phyloP scores from a whole-genome alignment of 1,140 invertebrate genomes.

The Heliconius hewitsoni region DNA sequence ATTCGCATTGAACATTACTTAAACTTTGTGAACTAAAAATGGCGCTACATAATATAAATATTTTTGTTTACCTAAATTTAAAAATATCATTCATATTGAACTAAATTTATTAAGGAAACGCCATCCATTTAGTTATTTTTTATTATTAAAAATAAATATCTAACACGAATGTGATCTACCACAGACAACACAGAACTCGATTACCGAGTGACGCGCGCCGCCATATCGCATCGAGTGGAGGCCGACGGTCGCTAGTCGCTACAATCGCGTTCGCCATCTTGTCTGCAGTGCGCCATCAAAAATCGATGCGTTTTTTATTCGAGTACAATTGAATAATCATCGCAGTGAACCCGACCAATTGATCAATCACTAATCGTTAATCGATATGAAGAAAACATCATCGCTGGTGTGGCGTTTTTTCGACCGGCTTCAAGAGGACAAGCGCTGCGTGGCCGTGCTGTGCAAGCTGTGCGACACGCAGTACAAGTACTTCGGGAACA shows the following conservation, averaged over 20 bases:
- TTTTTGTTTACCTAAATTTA: not conserved
- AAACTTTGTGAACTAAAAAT: not conserved
- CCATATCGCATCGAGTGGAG: conserved; percentile 44
- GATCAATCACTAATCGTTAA: conserved; percentile 54
- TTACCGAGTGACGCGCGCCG: conserved; percentile 40
- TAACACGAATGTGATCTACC: not conserved
- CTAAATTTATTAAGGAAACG: not conserved
- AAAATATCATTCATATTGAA: not conserved
- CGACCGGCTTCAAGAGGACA: conserved; percentile 69
- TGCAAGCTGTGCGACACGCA: conserved; percentile 76
- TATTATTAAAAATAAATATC: conserved; percentile 6
- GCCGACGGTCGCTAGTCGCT: conserved; percentile 56
- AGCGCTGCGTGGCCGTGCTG: conserved; percentile 66
- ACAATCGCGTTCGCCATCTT: conserved; percentile 69
- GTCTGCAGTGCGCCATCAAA: conserved; percentile 55
- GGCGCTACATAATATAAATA: not conserved
- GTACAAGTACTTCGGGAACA: conserved; percentile 76
- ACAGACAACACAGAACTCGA: conserved; percentile 34
- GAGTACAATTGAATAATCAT: conserved; percentile 59
- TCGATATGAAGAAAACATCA: conserved; percentile 75
- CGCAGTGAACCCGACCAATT: conserved; percentile 61
- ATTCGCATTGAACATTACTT: no score
- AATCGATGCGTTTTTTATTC: conserved; percentile 69
- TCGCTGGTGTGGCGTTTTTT: conserved; percentile 75
- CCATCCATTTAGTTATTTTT: not conserved